Evolutionary conservation across 35 echinoderm and acorn worm genomes (phyloP).

Genomic region (Strongylocentrotus purpuratus): DNA sequence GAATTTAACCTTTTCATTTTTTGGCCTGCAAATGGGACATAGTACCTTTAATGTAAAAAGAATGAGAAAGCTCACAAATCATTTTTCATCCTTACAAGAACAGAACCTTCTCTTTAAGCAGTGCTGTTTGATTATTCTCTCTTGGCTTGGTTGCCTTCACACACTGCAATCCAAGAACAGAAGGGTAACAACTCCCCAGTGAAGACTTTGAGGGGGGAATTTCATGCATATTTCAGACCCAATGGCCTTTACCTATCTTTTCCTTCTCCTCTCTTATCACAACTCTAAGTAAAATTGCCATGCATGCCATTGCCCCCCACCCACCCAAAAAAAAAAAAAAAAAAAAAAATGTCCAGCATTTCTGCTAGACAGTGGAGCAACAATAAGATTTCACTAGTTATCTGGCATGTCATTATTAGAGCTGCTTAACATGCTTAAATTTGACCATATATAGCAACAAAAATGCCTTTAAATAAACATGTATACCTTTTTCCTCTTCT

Average conservation of each 20-base stretch:
- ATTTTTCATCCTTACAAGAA: no score
- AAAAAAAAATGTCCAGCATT: neutral
- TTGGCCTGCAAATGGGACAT: no score
- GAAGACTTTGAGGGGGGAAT: neutral
- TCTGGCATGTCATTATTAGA: no score
- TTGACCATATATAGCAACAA: no score
- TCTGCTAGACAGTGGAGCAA: no score
- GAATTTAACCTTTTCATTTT: no score
- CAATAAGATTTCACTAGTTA: no score
- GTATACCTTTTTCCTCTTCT: no score
- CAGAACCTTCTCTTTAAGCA: neutral
- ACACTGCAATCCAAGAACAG: neutral
- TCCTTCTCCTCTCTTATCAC: neutral
- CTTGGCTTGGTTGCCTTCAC: slow-evolving; percentile 9
- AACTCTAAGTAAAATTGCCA: neutral
- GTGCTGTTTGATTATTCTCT: slow-evolving; percentile 17
- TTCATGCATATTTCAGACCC: slow-evolving; percentile 33
- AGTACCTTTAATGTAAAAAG: no score
- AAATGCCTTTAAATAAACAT: no score
- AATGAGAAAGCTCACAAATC: no score
- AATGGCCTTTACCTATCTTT: neutral
- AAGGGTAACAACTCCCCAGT: slow-evolving; percentile 27
- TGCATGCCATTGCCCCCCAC: neutral
- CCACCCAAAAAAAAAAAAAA: neutral
- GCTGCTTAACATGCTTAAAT: no score